A percentile compares a stretch with the other conserved stretches of the same genome.
These are phyloP conservation scores for Protomyctophum bolini DNA, from an alignment of 2,113 vertebrate species.

Conservation along the genomic window DNA sequence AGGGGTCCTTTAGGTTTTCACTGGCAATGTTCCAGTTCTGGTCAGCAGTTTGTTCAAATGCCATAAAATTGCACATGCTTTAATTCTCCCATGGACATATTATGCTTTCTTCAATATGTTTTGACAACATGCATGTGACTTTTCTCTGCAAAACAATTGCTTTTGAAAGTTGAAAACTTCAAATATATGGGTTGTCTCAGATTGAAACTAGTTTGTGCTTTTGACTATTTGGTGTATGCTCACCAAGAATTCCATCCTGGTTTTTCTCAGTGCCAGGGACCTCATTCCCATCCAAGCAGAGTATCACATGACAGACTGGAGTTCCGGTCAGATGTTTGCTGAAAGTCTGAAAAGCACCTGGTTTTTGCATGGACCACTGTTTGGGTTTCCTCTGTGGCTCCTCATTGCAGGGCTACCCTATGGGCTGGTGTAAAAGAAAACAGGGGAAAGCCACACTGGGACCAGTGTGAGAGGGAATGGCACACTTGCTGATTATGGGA, in stretches of 20 bases:
- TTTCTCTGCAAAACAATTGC: neutral
- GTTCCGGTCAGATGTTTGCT: constrained; percentile 33
- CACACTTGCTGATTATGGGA: constrained; percentile 10
- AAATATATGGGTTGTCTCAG: constrained; percentile 6
- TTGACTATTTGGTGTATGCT: constrained; percentile 20
- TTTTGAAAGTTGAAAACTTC: neutral
- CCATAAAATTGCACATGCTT: constrained; percentile 12
- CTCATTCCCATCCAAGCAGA: constrained; percentile 48
- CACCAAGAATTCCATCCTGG: constrained; percentile 27
- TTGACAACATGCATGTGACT: neutral
- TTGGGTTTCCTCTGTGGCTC: constrained; percentile 44
- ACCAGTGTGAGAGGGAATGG: neutral
- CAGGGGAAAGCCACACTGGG: constrained; percentile 24
- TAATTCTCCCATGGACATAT: constrained; percentile 20
- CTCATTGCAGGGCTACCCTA: constrained; percentile 42
- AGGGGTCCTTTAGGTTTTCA: constrained; percentile 31
- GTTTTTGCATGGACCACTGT: constrained; percentile 50
- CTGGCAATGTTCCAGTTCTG: constrained; percentile 35
- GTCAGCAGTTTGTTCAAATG: neutral
- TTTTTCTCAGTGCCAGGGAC: constrained; percentile 55
- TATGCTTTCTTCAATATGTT: neutral
- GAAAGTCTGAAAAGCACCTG: constrained; percentile 61
- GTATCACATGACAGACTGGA: constrained; percentile 34
- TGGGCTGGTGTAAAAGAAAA: constrained; percentile 43
- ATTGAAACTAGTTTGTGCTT: constrained; percentile 26